A percentile compares a stretch with the other conserved stretches of the same genome.
Conservation (phyloP, 2,888 invertebrate species). For the Trichopria drosophilae region DNA sequence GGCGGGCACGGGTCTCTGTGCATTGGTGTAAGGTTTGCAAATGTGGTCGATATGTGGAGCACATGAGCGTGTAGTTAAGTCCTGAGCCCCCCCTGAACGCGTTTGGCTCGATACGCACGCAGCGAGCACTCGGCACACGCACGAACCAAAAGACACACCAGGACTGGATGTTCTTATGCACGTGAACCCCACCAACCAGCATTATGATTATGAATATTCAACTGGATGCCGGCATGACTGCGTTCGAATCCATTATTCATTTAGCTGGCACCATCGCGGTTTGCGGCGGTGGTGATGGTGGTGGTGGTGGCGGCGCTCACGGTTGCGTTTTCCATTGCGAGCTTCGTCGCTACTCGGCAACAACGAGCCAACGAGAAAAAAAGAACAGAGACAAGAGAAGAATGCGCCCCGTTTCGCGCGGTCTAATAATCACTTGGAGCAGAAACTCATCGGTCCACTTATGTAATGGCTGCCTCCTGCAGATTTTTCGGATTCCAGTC, state of each 20-base stretch:
- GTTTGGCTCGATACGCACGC: no score
- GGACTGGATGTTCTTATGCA: no score
- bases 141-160: no score
- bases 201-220: conserved; percentile 41
- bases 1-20: no score
- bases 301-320: conserved; percentile 15
- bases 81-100: no score
- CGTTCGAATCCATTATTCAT: conserved; percentile 58
- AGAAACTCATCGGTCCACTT: conserved; percentile 45
- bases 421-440: conserved; percentile 51
- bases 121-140: no score
- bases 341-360: no score
- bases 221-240: conserved; percentile 47
- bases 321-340: conserved; percentile 29
- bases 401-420: conserved; percentile 25
- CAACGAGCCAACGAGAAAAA: no score
- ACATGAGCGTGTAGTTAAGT: no score
- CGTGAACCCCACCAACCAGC: background rate
- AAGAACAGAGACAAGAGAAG: no score
- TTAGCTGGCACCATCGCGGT: conserved; percentile 45
- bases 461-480: conserved; percentile 48
- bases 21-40: no score
- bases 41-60: no score
- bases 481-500: conserved; percentile 48
- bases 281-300: background rate